Evolutionary conservation across 64 coral and sea anemone species (phyloP).

Genomic region (Montipora foliosa): DNA sequence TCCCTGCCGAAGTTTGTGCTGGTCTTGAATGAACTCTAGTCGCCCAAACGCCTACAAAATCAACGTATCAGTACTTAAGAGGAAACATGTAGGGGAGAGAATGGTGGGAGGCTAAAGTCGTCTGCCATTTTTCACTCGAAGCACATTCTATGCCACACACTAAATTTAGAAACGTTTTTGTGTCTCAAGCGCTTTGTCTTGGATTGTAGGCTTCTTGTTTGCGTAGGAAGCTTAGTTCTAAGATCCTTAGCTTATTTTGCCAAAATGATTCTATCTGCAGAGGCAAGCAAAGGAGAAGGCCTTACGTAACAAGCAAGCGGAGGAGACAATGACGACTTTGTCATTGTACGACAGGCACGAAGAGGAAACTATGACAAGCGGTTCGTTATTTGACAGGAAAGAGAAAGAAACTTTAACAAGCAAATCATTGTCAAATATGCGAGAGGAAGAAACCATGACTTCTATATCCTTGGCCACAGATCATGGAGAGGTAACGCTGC

Average conservation of each 20-base stretch:
- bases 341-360: constrained; percentile 56
- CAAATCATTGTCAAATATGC: constrained; percentile 37
- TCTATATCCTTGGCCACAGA: constrained; percentile 35
- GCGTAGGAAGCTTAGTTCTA: no score
- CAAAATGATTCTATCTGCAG: neutral
- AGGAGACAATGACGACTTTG: constrained; percentile 73
- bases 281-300: constrained; percentile 29
- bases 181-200: no score
- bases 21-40: no score
- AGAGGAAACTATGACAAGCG: constrained; percentile 69
- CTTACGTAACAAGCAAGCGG: constrained; percentile 51
- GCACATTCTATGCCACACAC: no score
- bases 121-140: no score
- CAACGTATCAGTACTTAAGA: no score
- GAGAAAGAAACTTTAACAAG: constrained; percentile 44
- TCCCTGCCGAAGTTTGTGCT: no score
- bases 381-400: constrained; percentile 48
- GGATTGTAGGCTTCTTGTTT: no score
- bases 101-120: no score
- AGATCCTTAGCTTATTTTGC: neutral
- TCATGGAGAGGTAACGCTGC: neutral
- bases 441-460: constrained; percentile 39
- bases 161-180: no score
- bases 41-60: no score
- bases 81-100: no score